phyloP scores from a whole-genome alignment of 2,797 vertebrate genomes.

The Emys orbicularis region DNA sequence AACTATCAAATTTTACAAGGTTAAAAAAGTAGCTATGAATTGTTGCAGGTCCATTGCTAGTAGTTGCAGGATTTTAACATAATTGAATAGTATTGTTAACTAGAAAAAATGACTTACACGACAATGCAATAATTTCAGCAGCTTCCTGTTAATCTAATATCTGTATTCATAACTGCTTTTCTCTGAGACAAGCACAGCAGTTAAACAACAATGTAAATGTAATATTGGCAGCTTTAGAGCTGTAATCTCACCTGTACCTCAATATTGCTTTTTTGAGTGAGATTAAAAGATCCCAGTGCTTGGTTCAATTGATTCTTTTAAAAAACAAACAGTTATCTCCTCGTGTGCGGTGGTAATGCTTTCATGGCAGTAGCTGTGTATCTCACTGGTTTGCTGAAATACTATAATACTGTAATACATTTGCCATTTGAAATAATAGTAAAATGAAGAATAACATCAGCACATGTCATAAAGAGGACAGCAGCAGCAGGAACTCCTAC shows the following conservation, averaged over 20 bases:
- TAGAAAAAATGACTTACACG: neutral
- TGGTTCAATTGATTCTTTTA: neutral
- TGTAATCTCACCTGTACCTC: conserved; percentile 3
- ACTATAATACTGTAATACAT: neutral
- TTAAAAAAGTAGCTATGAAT: neutral
- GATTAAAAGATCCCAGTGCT: neutral
- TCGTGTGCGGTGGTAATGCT: neutral
- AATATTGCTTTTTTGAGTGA: neutral
- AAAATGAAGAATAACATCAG: neutral
- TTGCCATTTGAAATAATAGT: neutral
- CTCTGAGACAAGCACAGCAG: neutral
- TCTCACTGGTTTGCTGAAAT: neutral
- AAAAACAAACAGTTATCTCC: conserved; percentile 6
- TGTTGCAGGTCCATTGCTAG: neutral
- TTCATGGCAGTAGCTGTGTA: neutral
- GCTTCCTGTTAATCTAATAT: conserved; percentile 19
- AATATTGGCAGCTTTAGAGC: neutral
- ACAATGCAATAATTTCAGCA: neutral
- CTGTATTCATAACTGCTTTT: neutral
- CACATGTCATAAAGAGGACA: neutral
- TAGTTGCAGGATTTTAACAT: neutral
- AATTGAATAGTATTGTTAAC: neutral
- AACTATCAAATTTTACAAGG: neutral
- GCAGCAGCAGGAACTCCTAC: neutral
- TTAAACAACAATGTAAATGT: neutral